Percentiles rank a stretch among this genome's conserved stretches.
These are phyloP conservation scores for Plectrocnemia conspersa DNA, from an alignment of 1,140 invertebrate genomes.

Conservation along the genomic window DNA sequence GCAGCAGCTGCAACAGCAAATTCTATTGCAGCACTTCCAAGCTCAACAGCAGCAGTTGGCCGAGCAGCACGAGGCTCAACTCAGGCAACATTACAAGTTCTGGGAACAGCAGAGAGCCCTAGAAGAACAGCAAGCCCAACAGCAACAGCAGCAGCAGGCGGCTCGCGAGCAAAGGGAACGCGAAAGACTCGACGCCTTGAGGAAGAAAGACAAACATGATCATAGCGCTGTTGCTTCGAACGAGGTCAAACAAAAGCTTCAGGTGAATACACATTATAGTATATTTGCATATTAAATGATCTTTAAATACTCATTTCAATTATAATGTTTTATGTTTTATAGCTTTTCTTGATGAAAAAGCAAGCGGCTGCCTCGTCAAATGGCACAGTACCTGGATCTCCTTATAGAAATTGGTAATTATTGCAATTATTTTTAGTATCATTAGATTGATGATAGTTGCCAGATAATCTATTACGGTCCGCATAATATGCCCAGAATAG, in stretches of 20 bases:
- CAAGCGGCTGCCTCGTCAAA: conserved; percentile 79
- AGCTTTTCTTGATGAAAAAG: conserved; percentile 87
- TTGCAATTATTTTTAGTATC: too few relatives aligned
- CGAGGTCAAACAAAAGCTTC: conserved; percentile 92
- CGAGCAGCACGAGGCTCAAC: conserved; percentile 82
- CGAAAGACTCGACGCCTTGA: conserved; percentile 73
- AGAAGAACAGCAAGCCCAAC: conserved; percentile 54
- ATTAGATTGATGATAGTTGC: too few relatives aligned
- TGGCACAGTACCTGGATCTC: conserved; percentile 60
- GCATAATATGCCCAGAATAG: too few relatives aligned
- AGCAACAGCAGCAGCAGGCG: conserved; percentile 41
- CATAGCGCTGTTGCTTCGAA: conserved; percentile 92
- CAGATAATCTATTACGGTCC: too few relatives aligned
- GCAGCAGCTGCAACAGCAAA: conserved; percentile 84
- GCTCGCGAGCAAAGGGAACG: conserved; percentile 69
- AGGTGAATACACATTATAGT: conserved; percentile 53
- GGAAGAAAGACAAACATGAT: conserved; percentile 89
- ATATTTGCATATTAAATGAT: conserved; percentile 3
- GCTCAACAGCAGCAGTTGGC: conserved; percentile 83
- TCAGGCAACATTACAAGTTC: conserved; percentile 80
- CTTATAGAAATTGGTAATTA: conserved; percentile 76
- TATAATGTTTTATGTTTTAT: conserved; percentile 38
- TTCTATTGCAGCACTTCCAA: conserved; percentile 82
- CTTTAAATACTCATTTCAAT: background rate
- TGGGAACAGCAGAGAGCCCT: conserved; percentile 77